Conservation (phyloP, 2,797 vertebrate genomes). For the Dendrocincla tyrannina region DNA sequence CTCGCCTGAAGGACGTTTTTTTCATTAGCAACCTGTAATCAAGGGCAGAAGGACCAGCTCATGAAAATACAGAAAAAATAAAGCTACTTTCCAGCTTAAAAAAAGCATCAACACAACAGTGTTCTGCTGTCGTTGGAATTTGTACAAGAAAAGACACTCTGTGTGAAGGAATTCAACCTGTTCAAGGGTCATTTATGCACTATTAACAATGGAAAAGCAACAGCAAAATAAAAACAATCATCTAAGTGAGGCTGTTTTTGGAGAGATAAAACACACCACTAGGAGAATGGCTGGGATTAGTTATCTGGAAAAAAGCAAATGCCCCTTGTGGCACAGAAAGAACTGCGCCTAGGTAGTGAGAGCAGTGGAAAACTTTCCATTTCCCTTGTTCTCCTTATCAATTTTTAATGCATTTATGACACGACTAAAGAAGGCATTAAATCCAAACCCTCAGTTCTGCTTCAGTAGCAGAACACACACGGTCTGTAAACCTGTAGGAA, state of each 20-base stretch:
- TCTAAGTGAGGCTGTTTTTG: not conserved
- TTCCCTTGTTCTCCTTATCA: not conserved
- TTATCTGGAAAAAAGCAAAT: not conserved
- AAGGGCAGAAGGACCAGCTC: constrained; percentile 5
- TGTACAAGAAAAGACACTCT: not conserved
- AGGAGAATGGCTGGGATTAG: not conserved
- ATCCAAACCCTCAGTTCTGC: not conserved
- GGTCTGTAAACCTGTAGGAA: not conserved
- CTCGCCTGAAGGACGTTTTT: constrained; percentile 68
- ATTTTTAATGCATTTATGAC: not conserved
- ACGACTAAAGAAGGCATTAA: not conserved
- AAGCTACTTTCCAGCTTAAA: not conserved
- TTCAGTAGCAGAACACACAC: not conserved
- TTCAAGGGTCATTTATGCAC: not conserved
- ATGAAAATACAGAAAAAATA: not conserved
- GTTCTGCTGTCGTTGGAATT: not conserved
- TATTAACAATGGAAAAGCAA: not conserved
- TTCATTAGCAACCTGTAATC: constrained; percentile 71
- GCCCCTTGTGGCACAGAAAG: not conserved
- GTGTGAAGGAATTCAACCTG: not conserved
- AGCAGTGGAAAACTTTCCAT: not conserved
- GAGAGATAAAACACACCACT: not conserved
- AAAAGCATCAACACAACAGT: not conserved
- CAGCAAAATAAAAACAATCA: not conserved
- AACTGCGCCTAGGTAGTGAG: not conserved